Evolutionary conservation across 2,797 vertebrate species (phyloP), one percentile per base, ranked within the genome.

Genomic region (Coregonus ussuriensis): DNA sequence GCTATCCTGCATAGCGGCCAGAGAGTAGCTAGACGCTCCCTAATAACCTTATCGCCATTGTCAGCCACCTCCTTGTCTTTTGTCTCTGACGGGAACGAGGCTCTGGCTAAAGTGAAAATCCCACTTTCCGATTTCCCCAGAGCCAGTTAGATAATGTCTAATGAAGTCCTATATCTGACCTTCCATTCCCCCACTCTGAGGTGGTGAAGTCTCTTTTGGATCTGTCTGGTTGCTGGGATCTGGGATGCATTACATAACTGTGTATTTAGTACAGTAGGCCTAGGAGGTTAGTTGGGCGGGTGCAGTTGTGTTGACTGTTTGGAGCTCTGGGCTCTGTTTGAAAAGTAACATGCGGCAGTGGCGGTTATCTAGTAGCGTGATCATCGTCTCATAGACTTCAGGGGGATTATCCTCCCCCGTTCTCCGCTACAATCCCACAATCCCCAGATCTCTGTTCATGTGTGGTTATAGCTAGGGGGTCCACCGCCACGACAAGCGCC

Each of bases 331-430:
- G 41, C 6, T 4, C 35, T 74, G 77, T 78, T 83, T 82, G 80
- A 68, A 66, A 77, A 81, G 78, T 71, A 77, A 11, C 41, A 47
- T 47, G 41, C 9, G 9, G 72, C 79, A 76, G 74, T 77, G 4
- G 73, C 77, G 3, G 1, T 81, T 83, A 74, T 80, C 67, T 82
- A 78, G 63, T 41, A 37, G 72, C 37, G 47, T 81, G 76, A 74
- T 77, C 77, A 73, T 56, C 13, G 56, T 51, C 52, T 33, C 31
- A 6, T 37, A 74, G 72, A 74, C 53, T 59, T 73, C 31, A 35
- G 72, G 29, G 53, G 54, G 72, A 73, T 59, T 74, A 35, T 62
- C 18, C 71, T 52, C 75, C 54, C 47, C 41, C 53, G 9, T 62
- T 52, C 51, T 33, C 33, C 47, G 13, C 6, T 25, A 35, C 53